Conservation (phyloP, 2,113 vertebrate species). For the Pelmatolapia mariae region DNA sequence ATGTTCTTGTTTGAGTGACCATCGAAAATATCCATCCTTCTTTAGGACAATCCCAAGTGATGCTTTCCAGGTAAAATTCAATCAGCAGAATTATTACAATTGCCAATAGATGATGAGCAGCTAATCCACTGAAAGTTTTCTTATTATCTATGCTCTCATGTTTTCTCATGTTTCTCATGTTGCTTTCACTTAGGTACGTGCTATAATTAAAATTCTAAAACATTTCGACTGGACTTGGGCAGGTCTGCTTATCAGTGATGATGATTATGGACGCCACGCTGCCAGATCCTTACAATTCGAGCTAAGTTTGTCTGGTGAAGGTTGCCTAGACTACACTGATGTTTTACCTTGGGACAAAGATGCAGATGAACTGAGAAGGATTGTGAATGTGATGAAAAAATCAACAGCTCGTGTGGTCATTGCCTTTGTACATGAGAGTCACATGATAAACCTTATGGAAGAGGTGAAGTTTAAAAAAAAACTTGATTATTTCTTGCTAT, state of each 20-base stretch:
- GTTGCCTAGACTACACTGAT: conserved; percentile 54
- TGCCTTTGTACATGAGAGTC: conserved; percentile 19
- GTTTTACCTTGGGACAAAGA: conserved; percentile 49
- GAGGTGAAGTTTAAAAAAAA: conserved; percentile 19
- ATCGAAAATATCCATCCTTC: conserved; percentile 11
- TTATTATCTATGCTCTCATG: neutral
- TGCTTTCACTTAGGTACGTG: neutral
- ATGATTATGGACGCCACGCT: conserved; percentile 33
- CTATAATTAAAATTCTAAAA: conserved; percentile 17
- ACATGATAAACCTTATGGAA: conserved; percentile 49
- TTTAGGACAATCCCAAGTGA: conserved; percentile 23
- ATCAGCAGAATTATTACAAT: neutral
- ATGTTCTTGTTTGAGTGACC: conserved; percentile 41
- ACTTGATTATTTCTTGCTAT: neutral
- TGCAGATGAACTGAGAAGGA: conserved; percentile 21
- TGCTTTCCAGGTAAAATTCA: conserved; percentile 5
- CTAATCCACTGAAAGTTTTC: neutral
- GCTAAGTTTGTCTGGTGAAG: neutral
- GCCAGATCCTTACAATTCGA: conserved; percentile 17
- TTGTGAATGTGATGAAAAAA: conserved; percentile 40
- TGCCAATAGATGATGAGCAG: neutral
- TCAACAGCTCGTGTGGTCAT: conserved; percentile 41
- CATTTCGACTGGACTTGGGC: conserved; percentile 4
- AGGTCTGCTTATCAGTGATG: conserved; percentile 26
- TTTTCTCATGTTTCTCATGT: neutral